Base-by-base conservation (phyloP, 2,113 vertebrate genomes). In the Scatophagus argus region DNA sequence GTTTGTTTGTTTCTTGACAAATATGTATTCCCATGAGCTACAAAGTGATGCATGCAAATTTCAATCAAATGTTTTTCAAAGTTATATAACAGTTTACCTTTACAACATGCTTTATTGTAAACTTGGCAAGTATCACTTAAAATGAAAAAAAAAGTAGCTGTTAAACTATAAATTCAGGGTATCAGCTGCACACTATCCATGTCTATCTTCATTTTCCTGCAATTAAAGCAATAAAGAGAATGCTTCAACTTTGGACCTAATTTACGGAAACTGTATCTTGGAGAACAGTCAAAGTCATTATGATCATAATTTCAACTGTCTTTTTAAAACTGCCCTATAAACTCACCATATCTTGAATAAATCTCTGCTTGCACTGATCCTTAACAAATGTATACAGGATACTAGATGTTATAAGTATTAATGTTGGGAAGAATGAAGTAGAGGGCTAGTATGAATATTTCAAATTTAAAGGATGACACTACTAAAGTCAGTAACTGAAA, bases 161-260 rank as follows among this genome's bases (percentile, higher is more conserved):
- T 91, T 85, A 91, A 88, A 79, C 71, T 49, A 82, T 93, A 92
- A 90, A 91, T 31, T 38, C 58, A 8, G 47, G 3, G 43, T 59
- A 82, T 77, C 74, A 64, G 62, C 82, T 76, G 66, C 23, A n/a
- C n/a, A n/a, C 76, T 74, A 14, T 79, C 79, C 61, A 83, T 55
- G 32, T 76, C 36, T 88, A 88, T 91, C 87, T 90, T 74, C 32
- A 79, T 85, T 90, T 89, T 61, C 60, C 51, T 34, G 49, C 67
- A 87, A 92, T 92, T 85, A 88, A 75, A 82, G 74, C 88, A 73
- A 94, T 94, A 93, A 93, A 82, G 70, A 31, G 16, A 79, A 87
- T 65, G 86, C 64, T 85, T 93, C 55, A 91, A 92, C 93, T 94
- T 95, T 94, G 94, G 90, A 94, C 93, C 72, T 87, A 63, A 86